Evolutionary conservation across 1,140 invertebrate species (phyloP), one percentile per base, ranked within the genome.

Genomic region (Nebria ingens): DNA sequence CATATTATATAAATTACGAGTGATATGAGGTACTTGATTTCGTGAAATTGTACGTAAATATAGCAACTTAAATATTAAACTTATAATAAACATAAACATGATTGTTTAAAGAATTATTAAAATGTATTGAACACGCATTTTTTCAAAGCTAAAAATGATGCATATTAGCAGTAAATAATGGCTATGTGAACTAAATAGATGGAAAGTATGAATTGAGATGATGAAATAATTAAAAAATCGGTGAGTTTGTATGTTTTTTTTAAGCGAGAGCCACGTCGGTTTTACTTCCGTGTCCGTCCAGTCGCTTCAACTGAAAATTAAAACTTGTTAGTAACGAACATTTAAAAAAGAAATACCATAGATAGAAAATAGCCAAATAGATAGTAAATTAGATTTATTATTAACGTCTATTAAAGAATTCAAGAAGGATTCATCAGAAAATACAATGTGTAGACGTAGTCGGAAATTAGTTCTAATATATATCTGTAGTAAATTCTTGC

Each of bases 291-390:
- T 68, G 73, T 59, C 62, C 61, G 59, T 71, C 73, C 59, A 78
- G 67, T 57, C 62, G 69, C 64, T 77, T 75, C 63, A 78, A 70
- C 76, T 78, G 72, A 34, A 75, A 75, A 70, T 69, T 59, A 68
- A 70, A 56, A 53, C 50, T 49, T 45, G 58, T 54, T n/a, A 51
- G 42, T 53, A 2, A 59, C 17, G 3, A 13, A 50, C 21, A 56
- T n/a, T 21, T 17, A 20, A 9, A 51, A 19, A 52, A 21, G 19
- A 15, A 19, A 21, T 17, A n/a, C 19, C 20, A 51, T 50, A 19
- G 29, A 55, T 50, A 52, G 19, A 50, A 20, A 4, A 20, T 51
- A 20, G 6, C n/a, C n/a, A n/a, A n/a, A n/a, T n/a, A n/a, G n/a
- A n/a, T n/a, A n/a, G n/a, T n/a, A n/a, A n/a, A n/a, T n/a, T n/a